A percentile compares a stretch with the other conserved stretches of the same genome.
Evolutionary conservation across 1,140 invertebrate genomes (phyloP).

Genomic region (Philaenus spumarius): DNA sequence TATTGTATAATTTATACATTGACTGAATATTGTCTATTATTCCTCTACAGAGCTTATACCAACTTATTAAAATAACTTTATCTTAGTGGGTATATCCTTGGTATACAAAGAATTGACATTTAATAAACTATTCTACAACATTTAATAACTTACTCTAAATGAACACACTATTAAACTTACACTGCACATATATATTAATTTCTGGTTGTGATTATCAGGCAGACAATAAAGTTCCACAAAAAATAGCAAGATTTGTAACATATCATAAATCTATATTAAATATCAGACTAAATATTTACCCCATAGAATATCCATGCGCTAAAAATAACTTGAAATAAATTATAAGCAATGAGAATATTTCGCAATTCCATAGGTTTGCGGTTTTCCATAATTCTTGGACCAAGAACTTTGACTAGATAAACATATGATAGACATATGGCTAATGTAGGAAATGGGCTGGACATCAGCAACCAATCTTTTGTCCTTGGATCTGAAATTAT

Average conservation of each 20-base stretch:
- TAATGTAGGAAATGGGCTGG: conserved; percentile 71
- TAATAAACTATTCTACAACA: too few species aligned
- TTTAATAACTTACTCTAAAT: too few species aligned
- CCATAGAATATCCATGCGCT: conserved; percentile 77
- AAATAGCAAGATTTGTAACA: not conserved
- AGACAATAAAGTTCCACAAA: conserved; percentile 6
- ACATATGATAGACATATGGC: conserved; percentile 68
- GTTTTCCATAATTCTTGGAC: conserved; percentile 84
- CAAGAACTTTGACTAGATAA: conserved; percentile 70
- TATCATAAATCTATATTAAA: not conserved
- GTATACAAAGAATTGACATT: too few species aligned
- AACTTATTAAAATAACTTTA: too few species aligned
- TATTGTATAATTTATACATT: too few species aligned
- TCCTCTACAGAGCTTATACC: too few species aligned
- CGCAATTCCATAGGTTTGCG: conserved; percentile 79
- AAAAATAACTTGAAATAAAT: conserved; percentile 78
- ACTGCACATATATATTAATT: conserved; percentile 8
- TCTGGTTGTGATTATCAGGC: not conserved
- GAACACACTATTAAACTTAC: too few species aligned
- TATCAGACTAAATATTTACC: conserved; percentile 46
- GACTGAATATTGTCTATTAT: too few species aligned
- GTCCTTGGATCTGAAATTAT: conserved; percentile 64
- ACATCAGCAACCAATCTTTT: conserved; percentile 77
- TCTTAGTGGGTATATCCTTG: too few species aligned
- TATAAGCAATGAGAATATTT: conserved; percentile 74